Base-by-base conservation (phyloP, 1,140 invertebrate species). In the Cecropterus lyciades region DNA sequence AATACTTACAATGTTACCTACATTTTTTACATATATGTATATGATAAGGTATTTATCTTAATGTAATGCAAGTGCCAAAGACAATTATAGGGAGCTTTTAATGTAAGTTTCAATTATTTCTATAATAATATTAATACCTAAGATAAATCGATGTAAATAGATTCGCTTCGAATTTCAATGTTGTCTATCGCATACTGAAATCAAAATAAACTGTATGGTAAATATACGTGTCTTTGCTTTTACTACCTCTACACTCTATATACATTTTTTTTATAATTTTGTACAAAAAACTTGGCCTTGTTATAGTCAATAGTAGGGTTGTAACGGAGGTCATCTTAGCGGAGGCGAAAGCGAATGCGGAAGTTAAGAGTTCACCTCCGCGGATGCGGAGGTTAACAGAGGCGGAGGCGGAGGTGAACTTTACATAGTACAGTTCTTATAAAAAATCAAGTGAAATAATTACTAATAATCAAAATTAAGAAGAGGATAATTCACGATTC, bases 1-100 rank as follows among this genome's bases (percentile, higher is more conserved):
- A 33, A 33, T 7, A 33, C 30, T 33, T 8, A 33, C 30, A 42
- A 59, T 46, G 55, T 59, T 59, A 46, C 42, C 55, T 59, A 30
- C 24, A 27, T 59, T 59, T 33, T 6, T 33, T 8, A 6, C 2
- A 33, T 33, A 33, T 6, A 1, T 33, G 9, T 33, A 33, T n/a
- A 45, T 14, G 1, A 15, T 59, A 45, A 27, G 20, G 20, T 46
- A 27, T 30, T 46, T 59, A 53, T 72, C 70, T 69, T 72, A 67
- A 27, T 72, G 70, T 80, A 85, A 87, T 72, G 72, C 70, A 86
- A 88, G 85, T 88, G 85, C 85, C 85, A 88, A 88, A 83, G 73
- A 82, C 75, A 82, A 82, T 76, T 76, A 67, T 85, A 84, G 78
- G 84, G 80, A 84, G 80, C 78, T 84, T 85, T 76, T 81, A 79